Base-by-base conservation (phyloP, 2,797 vertebrate species). In the Urosaurus nigricauda region DNA sequence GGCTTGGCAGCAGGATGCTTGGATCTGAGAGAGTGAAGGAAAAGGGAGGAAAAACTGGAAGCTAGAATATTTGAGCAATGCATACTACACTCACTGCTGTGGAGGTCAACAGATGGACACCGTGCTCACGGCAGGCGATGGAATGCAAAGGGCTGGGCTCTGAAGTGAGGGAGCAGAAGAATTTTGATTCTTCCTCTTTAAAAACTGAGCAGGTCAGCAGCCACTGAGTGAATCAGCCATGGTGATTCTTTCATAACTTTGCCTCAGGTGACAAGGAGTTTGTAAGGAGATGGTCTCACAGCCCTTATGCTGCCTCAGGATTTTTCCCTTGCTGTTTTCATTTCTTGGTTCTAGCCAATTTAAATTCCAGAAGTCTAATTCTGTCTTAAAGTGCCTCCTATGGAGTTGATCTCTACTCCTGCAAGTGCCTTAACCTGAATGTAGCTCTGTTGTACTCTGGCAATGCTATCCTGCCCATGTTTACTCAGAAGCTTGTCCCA, bases 31-130 rank as follows among this genome's bases (percentile, higher is more conserved):
- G 78, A 77, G 7, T 51, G 47, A 80, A 63, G 90, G 87, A 79
- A 37, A 89, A 53, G n/a, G 35, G 43, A 17, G 63, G 53, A 16
- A 47, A 73, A 70, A 65, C 29, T 12, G 53, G 71, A 73, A 78
- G 79, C 51, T 83, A 63, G 79, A 74, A 47, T 88, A 78, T 83
- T 88, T 71, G 53, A 86, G 83, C 60, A 83, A 63, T 40, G 74
- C 92, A 47, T 79, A 80, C 86, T 88, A 85, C 90, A 87, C 79
- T 86, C 70, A 73, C 24, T 89, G 91, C 87, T 85, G 91, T 83
- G 80, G 83, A 94, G 93, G 94, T 95, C 95, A 96, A 88, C 89
- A 70, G 92, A 90, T 95, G 95, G 90, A 86, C 63, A 0, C 77
- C 24, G 85, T 60, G 51, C 89, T 82, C 58, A 40, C 5, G 43